Evolutionary conservation across 37 sponge, comb jelly and placozoan species (phyloP), one percentile per base, ranked within the genome.

Genomic region (Aphrocallistes beatrix): DNA sequence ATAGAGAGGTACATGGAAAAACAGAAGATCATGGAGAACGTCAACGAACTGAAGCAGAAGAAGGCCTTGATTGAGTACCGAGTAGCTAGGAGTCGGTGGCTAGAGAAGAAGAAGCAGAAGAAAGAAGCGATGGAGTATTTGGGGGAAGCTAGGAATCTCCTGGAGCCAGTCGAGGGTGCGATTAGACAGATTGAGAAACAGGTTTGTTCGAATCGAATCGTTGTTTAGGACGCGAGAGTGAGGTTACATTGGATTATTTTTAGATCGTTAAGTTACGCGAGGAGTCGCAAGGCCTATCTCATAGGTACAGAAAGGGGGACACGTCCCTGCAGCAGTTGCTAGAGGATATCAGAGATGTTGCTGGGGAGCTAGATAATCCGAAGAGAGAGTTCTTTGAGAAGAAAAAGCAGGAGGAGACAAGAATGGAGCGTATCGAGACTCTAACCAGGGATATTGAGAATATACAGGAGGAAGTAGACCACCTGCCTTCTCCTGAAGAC

Each of bases 1-100:
- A 95, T 97, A 51, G 83, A 91, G 39, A 84, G 95, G 36, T 90
- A 82, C 51, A 82, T 81, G 39, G 88, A 93, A 28, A 37, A 92
- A 36, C 87, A 94, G 86, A 37, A 88, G 6, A 81, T 82, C 42
- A 37, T 93, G 38, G 48, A 82, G 37, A 81, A 86, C 23, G 86
- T 97, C 9, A 84, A 88, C 28, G 51, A 84, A 25, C 86, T 97
- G 85, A 91, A 88, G 48, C 51, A 82, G 47, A 97, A 97, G 90
- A 91, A 95, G 38, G 82, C 45, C 38, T 94, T 95, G 98, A 81
- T 94, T 85, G 88, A 92, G 69, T 97, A 97, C 51, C 88, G 87
- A 28, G 82, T 48, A 21, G 93, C 89, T 21, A 37, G 94, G 1
- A 39, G 34, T 1, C 51, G 84, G 6, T 94, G 51, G 82, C 49